Percentiles rank a stretch among this genome's conserved stretches.
Evolutionary conservation across 2,888 invertebrate species (phyloP).

Genomic region (Heliconius hortense): DNA sequence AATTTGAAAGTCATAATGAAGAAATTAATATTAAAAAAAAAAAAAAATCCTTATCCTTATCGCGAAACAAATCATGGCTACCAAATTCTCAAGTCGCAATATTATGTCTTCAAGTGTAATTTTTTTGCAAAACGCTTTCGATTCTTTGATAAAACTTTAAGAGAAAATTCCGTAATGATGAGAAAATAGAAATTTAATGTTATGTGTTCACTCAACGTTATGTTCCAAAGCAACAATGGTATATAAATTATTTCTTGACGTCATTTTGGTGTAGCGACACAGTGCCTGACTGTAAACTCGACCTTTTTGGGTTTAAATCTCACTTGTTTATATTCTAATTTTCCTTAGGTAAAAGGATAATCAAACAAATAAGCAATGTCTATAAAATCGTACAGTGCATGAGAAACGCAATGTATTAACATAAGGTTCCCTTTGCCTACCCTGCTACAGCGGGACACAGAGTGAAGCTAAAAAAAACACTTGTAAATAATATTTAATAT

Average conservation of each 20-base stretch:
- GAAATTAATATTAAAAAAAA: neutral
- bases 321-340: no score
- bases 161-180: conserved; percentile 13
- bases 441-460: neutral
- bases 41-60: neutral
- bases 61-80: neutral
- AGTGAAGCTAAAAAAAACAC: neutral
- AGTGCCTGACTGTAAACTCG: no score
- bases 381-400: no score
- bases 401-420: no score
- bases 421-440: no score
- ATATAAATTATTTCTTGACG: conserved; percentile 26
- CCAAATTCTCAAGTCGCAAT: conserved; percentile 18
- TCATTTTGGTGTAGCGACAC: neutral
- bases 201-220: neutral
- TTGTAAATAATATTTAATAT: conserved; percentile 5
- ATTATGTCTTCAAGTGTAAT: conserved; percentile 30
- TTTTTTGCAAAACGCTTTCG: conserved; percentile 28
- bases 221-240: conserved; percentile 9
- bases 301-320: no score
- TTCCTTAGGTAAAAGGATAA: no score
- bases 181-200: conserved; percentile 5
- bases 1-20: no score
- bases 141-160: conserved; percentile 22
- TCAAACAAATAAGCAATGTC: no score